Base-by-base conservation (phyloP, 2,797 vertebrate genomes). In the Schizopygopsis pylzovi region DNA sequence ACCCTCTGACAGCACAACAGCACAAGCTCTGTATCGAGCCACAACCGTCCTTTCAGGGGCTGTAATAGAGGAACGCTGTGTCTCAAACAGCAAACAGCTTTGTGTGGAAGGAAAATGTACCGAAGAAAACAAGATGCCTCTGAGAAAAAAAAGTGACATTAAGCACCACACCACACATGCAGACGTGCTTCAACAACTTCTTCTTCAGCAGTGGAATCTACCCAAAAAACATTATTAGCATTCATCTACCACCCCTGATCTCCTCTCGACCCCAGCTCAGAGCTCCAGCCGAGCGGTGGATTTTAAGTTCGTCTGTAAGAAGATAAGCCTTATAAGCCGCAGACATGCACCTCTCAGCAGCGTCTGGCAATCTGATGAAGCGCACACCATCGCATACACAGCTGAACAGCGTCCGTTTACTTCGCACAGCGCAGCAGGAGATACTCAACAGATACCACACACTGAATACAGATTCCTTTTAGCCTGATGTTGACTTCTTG, bases 281-380 rank as follows among this genome's bases (percentile, higher is more conserved):
- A 59, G 78, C 70, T 77, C 83, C 81, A 70, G 54, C 73, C 16
- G 73, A 85, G 80, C 28, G 49, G 13, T 54, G 68, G 70, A 63
- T 84, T 65, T 81, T 71, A 75, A 85, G 71, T 71, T 63, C 73
- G 52, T 63, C n/a, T 76, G 61, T 86, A 89, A 86, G 84, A 71
- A 88, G 87, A 88, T 86, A 86, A 88, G 77, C 49, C 79, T 84
- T 47, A 59, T 87, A 87, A 87, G 81, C 83, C 37, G 72, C 81
- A 83, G 67, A 79, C 80, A 78, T 63, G 61, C 82, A 84, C 79
- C 71, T 85, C 83, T 85, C 80, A 79, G 43, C 76, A 49, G 49
- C 56, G 82, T 67, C 71, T 84, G 47, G 61, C 59, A 56, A 79
- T 79, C 59, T 70, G 82, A 82, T 41, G 47, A 45, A 78, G 81